These are phyloP conservation scores for Anolis apletophallus DNA, from an alignment of 2,797 vertebrate genomes.

Conservation along the genomic window DNA sequence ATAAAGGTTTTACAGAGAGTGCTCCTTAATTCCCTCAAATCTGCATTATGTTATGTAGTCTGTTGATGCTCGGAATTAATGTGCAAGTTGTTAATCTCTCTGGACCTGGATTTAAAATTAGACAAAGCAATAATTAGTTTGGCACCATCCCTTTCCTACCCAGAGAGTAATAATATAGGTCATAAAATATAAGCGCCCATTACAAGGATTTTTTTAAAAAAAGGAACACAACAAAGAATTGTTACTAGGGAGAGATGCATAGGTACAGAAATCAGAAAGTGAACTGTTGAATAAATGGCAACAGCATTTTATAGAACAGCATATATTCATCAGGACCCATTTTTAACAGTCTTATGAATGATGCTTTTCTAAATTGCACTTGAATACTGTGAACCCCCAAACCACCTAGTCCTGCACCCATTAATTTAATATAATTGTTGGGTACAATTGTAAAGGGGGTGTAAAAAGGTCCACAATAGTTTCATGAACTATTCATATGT, in stretches of 20 bases:
- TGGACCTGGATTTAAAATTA: slow-evolving; percentile 86
- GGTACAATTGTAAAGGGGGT: neutral
- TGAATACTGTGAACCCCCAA: neutral
- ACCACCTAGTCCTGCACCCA: neutral
- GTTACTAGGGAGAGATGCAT: slow-evolving; percentile 46
- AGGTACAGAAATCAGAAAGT: slow-evolving; percentile 52
- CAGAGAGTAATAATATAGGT: slow-evolving; percentile 86
- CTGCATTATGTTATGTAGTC: slow-evolving; percentile 76
- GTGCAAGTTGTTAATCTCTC: slow-evolving; percentile 83
- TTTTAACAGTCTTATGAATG: slow-evolving; percentile 28
- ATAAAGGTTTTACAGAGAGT: slow-evolving; percentile 73
- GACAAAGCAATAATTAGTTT: slow-evolving; percentile 86
- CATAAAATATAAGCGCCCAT: slow-evolving; percentile 81
- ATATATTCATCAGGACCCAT: slow-evolving; percentile 55
- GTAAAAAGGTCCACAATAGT: neutral
- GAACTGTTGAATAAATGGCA: slow-evolving; percentile 48
- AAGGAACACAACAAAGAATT: slow-evolving; percentile 48
- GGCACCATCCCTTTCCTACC: slow-evolving; percentile 81
- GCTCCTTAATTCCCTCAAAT: slow-evolving; percentile 77
- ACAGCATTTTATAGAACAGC: slow-evolving; percentile 46
- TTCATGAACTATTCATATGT: slow-evolving; percentile 1
- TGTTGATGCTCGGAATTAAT: slow-evolving; percentile 83
- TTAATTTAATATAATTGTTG: neutral
- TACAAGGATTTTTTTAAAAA: slow-evolving; percentile 66
- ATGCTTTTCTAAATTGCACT: slow-evolving; percentile 24